Percentiles rank a stretch among this genome's conserved stretches.
These are phyloP conservation scores for Ooceraea biroi DNA, from an alignment of 1,140 invertebrate genomes.

Conservation along the genomic window DNA sequence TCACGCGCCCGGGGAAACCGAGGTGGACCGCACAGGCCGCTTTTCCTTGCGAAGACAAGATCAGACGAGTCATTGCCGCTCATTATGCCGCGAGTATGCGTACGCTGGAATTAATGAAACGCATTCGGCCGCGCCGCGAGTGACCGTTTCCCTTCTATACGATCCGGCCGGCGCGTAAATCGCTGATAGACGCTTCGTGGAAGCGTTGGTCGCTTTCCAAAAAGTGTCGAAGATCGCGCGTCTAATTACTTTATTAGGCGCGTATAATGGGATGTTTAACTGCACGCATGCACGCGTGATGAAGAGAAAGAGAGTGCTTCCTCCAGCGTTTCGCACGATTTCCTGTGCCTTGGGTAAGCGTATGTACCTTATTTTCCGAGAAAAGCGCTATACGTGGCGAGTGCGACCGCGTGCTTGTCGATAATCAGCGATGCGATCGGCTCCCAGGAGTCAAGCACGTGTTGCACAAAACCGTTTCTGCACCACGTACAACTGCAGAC, in stretches of 20 bases:
- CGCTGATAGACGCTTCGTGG: not conserved
- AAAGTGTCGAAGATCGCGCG: conserved; percentile 21
- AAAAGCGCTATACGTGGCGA: conserved; percentile 31
- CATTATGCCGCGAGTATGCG: not conserved
- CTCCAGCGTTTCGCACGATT: not conserved
- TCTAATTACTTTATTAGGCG: conserved; percentile 24
- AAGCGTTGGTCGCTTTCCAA: not conserved
- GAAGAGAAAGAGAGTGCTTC: not conserved
- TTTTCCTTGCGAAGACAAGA: not conserved
- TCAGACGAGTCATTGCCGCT: conserved; percentile 17
- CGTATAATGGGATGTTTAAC: not conserved
- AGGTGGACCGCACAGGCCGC: not conserved
- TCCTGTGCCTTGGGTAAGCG: not conserved
- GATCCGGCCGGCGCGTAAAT: conserved; percentile 23
- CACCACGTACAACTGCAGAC: conserved; percentile 65
- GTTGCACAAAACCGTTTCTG: conserved; percentile 62
- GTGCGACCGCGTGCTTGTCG: conserved; percentile 26
- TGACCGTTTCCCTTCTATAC: not conserved
- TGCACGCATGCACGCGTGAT: not conserved
- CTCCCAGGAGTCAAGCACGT: conserved; percentile 62
- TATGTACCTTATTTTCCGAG: not conserved
- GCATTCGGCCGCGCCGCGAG: not conserved
- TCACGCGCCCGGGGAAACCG: not conserved
- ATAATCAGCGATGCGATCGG: conserved; percentile 67
- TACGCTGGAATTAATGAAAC: conserved; percentile 26